A percentile compares a stretch with the other conserved stretches of the same genome.
Evolutionary conservation across 2,797 vertebrate species (phyloP).

Genomic region (Molothrus ater): DNA sequence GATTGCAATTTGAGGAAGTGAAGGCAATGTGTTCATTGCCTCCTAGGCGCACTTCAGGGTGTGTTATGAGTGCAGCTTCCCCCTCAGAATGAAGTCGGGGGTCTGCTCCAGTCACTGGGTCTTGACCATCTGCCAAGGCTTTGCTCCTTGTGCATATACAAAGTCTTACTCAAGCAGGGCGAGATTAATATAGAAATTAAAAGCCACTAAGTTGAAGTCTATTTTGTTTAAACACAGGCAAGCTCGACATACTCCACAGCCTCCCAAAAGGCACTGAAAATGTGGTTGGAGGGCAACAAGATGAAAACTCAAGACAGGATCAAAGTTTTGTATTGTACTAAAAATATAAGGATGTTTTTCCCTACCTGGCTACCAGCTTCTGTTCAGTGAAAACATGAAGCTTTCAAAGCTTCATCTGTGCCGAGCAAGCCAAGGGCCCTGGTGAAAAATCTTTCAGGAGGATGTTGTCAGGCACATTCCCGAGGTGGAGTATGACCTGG

Average conservation of each 20-base stretch:
- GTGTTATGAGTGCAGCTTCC: not conserved
- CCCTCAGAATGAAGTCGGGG: not conserved
- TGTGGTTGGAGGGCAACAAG: not conserved
- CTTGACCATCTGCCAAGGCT: not conserved
- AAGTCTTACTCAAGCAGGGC: not conserved
- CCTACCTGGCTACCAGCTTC: not conserved
- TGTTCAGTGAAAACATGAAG: not conserved
- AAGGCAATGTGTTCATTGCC: not conserved
- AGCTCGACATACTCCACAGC: not conserved
- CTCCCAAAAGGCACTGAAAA: not conserved
- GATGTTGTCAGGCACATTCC: not conserved
- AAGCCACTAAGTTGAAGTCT: not conserved
- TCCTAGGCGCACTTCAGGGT: not conserved
- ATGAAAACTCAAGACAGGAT: not conserved
- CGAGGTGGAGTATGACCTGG: accelerated
- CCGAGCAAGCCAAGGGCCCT: not conserved
- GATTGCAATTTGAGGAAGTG: not conserved
- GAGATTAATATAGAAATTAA: not conserved
- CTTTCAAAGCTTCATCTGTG: accelerated
- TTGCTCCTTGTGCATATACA: accelerated
- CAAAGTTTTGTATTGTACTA: not conserved
- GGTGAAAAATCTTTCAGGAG: not conserved
- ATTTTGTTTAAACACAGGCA: not conserved
- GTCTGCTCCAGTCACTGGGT: not conserved
- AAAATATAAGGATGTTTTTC: not conserved